Evolutionary conservation across 2,113 vertebrate genomes (phyloP), one percentile per base, ranked within the genome.

Genomic region (Microtus montanus): DNA sequence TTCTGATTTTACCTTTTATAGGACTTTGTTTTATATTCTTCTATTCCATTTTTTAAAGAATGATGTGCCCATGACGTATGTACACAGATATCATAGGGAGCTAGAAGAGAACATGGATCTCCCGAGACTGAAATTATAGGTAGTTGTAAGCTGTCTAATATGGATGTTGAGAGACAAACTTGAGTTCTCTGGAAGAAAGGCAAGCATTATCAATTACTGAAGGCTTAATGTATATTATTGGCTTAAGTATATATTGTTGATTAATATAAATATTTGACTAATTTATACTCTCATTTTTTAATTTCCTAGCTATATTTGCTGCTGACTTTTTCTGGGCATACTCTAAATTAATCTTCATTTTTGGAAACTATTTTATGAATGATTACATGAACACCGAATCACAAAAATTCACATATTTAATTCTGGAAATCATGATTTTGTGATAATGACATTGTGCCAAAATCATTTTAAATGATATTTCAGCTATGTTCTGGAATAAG

Each of bases 311-410:
- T 82, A 68, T 85, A 47, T 85, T 28, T 20, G 75, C 38, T 73
- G 1, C 15, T 79, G 17, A 6, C 0, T 64, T 8, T 79, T 79
- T 88, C 8, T 93, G 38, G 0, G 1, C 11, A 93, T 1, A 68
- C 2, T 86, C 15, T 63, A 82, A 13, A 2, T 49, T 49, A 80
- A 4, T 61, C 33, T 47, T 93, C 49, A 63, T 49, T 90, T 85
- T 68, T 49, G 75, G 22, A 66, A 88, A 77, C 74, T 70, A 92
- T 71, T 77, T 80, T 82, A 82, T 63, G 58, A 97, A 74, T 92
- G 14, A 92, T 58, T 92, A 30, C 64, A 47, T 64, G 15, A 93
- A 93, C 3, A 89, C 4, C 7, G 14, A 88, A 38, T 44, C 12
- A 86, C 24, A 44, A 78, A 79, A 35, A n/a, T 93, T 83, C 30